Conservation (phyloP, 2,797 vertebrate genomes). For the Pagetopsis macropterus region DNA sequence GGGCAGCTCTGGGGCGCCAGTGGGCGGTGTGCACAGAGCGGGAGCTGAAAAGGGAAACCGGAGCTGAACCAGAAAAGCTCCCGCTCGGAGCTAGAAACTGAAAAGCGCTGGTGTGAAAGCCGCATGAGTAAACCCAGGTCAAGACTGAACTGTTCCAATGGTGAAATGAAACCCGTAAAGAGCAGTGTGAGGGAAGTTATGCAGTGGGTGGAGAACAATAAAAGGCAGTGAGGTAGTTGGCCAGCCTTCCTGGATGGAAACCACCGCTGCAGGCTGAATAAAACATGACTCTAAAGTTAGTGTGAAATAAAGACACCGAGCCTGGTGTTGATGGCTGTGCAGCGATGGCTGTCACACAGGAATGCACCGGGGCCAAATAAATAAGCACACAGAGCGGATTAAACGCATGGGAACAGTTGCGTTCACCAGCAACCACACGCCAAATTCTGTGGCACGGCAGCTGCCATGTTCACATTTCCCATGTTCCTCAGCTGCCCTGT, state of each 20-base stretch:
- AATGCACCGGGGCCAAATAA: conserved; percentile 54
- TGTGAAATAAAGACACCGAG: conserved; percentile 44
- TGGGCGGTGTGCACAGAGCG: too few relatives aligned
- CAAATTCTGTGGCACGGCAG: conserved; percentile 36
- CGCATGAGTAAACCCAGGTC: conserved; percentile 2
- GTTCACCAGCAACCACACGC: conserved; percentile 31
- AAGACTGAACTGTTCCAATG: conserved; percentile 5
- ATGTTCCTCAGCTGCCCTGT: conserved; percentile 7
- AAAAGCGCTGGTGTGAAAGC: too few relatives aligned
- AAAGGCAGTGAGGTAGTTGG: conserved; percentile 34
- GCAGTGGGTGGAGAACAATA: conserved; percentile 29
- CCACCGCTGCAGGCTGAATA: conserved; percentile 32
- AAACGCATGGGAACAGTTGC: conserved; percentile 55
- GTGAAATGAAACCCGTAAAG: conserved; percentile 25
- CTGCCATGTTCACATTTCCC: conserved; percentile 19
- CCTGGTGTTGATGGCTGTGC: conserved; percentile 24
- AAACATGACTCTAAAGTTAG: conserved; percentile 28
- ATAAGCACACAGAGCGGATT: conserved; percentile 32
- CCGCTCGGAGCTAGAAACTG: too few relatives aligned
- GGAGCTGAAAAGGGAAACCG: too few relatives aligned
- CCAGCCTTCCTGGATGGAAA: conserved; percentile 28
- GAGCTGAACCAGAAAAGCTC: too few relatives aligned
- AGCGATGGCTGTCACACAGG: conserved; percentile 53
- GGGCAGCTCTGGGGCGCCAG: too few relatives aligned
- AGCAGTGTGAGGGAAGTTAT: conserved; percentile 3